Base-by-base conservation (phyloP, 2,797 vertebrate genomes). In the Characodon lateralis region DNA sequence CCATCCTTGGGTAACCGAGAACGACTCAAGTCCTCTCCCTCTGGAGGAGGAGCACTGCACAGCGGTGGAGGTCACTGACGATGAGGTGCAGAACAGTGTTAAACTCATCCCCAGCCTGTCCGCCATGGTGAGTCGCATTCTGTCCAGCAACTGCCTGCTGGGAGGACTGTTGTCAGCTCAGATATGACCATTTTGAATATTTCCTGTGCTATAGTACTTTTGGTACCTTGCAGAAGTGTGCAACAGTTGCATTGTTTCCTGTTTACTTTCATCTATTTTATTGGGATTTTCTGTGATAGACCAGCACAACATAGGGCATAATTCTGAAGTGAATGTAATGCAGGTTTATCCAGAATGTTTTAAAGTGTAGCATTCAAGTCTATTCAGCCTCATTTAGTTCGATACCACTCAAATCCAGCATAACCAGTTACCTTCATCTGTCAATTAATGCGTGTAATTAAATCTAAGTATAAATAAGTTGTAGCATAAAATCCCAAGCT, bases 1-100 rank as follows among this genome's bases (percentile, higher is more conserved):
- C 66, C 96, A 99, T 71, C 93, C 92, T 0, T 99, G 98, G 98
- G 95, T 98, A 83, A 98, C 97, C 1, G 93, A 90, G 84, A 88
- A 92, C 0, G 96, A 96, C 0, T 82, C 92, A 0, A 93, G 96
- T 65, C 95, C 94, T 0, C 95, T 99, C 63, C 98, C 97, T 0
- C 94, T 97, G n/a, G 98, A 99, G 92, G 97, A 98, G 73, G 97
- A 99, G 73, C 97, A 99, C 84, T 99, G 98, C 86, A 96, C 94
- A 0, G 86, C 96, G 43, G 95, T 99, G 89, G 97, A 98, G 91
- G 97, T 99, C 83, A 99, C 97, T 0, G 97, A 98, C 79, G 98
- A 99, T 89, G 98, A 99, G 88, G 96, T 99, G 87, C 95, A 97
- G 94, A 98, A 98, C 93, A 98, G 98, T 0, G 89, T 99, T 86